phyloP scores from a whole-genome alignment of 92 coral and sea anemone species.

The Nematostella vectensis region DNA sequence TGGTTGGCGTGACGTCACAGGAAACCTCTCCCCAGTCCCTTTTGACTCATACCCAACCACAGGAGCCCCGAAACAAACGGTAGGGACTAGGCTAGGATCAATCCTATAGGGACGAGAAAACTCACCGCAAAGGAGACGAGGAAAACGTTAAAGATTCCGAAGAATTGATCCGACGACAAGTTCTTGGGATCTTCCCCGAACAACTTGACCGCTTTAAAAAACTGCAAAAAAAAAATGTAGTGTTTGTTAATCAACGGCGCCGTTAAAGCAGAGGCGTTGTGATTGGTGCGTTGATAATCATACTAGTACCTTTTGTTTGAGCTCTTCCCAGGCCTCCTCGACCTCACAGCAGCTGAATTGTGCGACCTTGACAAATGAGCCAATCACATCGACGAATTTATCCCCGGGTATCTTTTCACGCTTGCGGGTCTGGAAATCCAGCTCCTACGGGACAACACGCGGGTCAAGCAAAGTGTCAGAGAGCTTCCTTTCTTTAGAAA shows the following conservation, averaged over 20 bases:
- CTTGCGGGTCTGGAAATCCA: slow-evolving; percentile 78
- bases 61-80: too few relatives aligned
- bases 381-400: slow-evolving; percentile 63
- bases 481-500: neutral
- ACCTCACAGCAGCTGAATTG: slow-evolving; percentile 80
- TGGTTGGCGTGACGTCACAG: too few relatives aligned
- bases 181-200: slow-evolving; percentile 95
- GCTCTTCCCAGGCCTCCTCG: slow-evolving; percentile 91
- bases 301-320: slow-evolving; percentile 62
- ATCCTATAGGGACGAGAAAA: too few relatives aligned
- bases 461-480: too few relatives aligned
- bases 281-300: too few relatives aligned
- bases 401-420: slow-evolving; percentile 70
- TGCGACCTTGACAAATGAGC: slow-evolving; percentile 80
- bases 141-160: slow-evolving; percentile 83
- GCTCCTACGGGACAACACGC: slow-evolving; percentile 49
- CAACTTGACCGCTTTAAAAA: slow-evolving; percentile 67
- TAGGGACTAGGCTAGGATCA: too few relatives aligned
- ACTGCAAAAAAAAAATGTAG: slow-evolving; percentile 40
- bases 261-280: too few relatives aligned
- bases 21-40: too few relatives aligned
- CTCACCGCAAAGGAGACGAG: slow-evolving; percentile 94
- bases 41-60: too few relatives aligned
- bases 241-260: too few relatives aligned
- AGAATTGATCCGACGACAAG: slow-evolving; percentile 75